phyloP scores from a whole-genome alignment of 2,888 invertebrate species.

The Dryomyza anilis region DNA sequence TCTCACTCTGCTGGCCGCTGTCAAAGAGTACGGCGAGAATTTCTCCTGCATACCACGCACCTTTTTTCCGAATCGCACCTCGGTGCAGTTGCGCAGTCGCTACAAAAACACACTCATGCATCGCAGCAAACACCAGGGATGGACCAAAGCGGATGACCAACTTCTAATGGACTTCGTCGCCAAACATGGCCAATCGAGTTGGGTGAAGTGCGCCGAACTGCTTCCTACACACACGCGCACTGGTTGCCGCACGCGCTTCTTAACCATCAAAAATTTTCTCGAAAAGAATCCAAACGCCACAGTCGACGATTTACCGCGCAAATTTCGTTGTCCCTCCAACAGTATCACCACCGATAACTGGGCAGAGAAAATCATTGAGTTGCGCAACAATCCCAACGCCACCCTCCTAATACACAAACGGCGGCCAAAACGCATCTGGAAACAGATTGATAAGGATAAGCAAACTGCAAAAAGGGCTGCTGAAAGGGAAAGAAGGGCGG shows the following conservation, averaged over 20 bases:
- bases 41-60: conserved; percentile 65
- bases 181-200: conserved; percentile 62
- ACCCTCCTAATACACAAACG: neutral
- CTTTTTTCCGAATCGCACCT: conserved; percentile 68
- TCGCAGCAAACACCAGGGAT: conserved; percentile 62
- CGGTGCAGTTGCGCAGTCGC: conserved; percentile 67
- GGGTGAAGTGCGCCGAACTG: conserved; percentile 64
- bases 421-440: too few relatives aligned
- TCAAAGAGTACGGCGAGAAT: conserved; percentile 67
- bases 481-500: too few relatives aligned
- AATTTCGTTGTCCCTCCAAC: conserved; percentile 31
- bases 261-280: conserved; percentile 64
- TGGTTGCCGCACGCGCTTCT: conserved; percentile 68
- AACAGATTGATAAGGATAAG: too few relatives aligned
- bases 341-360: conserved; percentile 51
- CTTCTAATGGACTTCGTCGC: conserved; percentile 65
- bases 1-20: conserved; percentile 67
- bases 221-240: conserved; percentile 66
- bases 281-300: conserved; percentile 61
- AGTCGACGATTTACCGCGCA: conserved; percentile 51
- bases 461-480: too few relatives aligned
- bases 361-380: conserved; percentile 48
- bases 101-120: conserved; percentile 64
- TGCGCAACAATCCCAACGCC: conserved; percentile 36
- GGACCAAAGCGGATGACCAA: conserved; percentile 69